Evolutionary conservation across 1,140 invertebrate species (phyloP).

Genomic region (Aphelenchoides besseyi): DNA sequence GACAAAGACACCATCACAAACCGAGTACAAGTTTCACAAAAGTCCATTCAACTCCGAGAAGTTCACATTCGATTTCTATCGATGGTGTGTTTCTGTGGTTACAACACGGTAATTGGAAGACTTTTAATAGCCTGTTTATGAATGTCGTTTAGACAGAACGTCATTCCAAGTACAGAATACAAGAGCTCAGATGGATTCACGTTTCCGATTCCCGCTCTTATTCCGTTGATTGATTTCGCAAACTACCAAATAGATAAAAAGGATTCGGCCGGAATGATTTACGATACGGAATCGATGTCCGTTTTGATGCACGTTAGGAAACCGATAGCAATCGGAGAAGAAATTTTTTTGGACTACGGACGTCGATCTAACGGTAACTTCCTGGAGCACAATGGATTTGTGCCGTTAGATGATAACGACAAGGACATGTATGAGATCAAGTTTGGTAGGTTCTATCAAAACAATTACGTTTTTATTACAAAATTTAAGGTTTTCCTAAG

Average conservation of each 20-base stretch:
- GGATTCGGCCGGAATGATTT: conserved; percentile 27
- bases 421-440: conserved; percentile 46
- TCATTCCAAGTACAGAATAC: background rate
- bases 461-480: conserved; percentile 16
- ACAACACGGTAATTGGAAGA: conserved; percentile 22
- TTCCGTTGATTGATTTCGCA: conserved; percentile 46
- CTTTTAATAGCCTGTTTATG: background rate
- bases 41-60: conserved; percentile 43
- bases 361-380: conserved; percentile 39
- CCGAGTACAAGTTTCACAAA: conserved; percentile 10
- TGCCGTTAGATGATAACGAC: conserved; percentile 35
- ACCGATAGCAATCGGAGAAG: conserved; percentile 18
- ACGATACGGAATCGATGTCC: conserved; percentile 16
- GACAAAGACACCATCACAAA: background rate
- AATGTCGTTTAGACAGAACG: conserved; percentile 9
- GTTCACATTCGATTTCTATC: conserved; percentile 47
- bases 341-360: conserved; percentile 39
- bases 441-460: conserved; percentile 37
- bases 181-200: background rate
- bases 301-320: conserved; percentile 30
- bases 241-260: conserved; percentile 29
- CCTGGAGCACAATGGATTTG: conserved; percentile 52
- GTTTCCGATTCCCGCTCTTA: conserved; percentile 31
- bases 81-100: conserved; percentile 48
- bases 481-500: conserved; percentile 27